Evolutionary conservation across 2,113 vertebrate species (phyloP), one percentile per base, ranked within the genome.

Genomic region (Aptenodytes forsteri): DNA sequence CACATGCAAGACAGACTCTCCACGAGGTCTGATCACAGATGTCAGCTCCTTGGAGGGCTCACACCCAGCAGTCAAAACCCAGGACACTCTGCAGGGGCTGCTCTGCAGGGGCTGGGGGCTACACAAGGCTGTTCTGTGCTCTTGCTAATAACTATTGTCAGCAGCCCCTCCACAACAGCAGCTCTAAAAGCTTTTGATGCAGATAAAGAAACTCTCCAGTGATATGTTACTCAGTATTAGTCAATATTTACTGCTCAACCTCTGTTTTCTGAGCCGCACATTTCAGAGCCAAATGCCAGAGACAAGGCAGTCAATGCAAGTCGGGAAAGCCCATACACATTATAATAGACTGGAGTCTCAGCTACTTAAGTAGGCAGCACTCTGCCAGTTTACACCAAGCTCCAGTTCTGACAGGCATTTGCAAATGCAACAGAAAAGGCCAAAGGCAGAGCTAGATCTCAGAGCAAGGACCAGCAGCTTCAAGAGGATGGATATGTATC

Each of bases 171-270:
- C 61, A 32, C 46, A 56, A 56, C 0, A 4, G 38, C 72, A 84
- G 47, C 77, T 79, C 69, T 95, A 79, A 96, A 95, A 96, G 93
- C 90, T 95, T 92, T 91, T 84, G 73, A 76, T 69, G 83, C 34
- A 84, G 77, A 69, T 81, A 67, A 90, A 81, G 76, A 77, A 93
- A 92, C 83, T 82, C 92, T 91, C 65, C 36, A 76, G 89, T 76
- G 89, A 66, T 62, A 76, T 5, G 40, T 72, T 90, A 69, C 4
- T 92, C 40, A 3, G 3, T 83, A 40, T 89, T 79, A 76, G 88
- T 82, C 94, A 92, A 91, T 95, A 96, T 75, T 92, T 97, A 92
- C 84, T 89, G 83, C 73, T 92, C 58, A 36, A 61, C 8, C 34
- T 87, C 76, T 81, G 0, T 69, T 95, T 87, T 97, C 83, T 64